Conservation (phyloP, 2,113 vertebrate genomes). For the Fulica atra region DNA sequence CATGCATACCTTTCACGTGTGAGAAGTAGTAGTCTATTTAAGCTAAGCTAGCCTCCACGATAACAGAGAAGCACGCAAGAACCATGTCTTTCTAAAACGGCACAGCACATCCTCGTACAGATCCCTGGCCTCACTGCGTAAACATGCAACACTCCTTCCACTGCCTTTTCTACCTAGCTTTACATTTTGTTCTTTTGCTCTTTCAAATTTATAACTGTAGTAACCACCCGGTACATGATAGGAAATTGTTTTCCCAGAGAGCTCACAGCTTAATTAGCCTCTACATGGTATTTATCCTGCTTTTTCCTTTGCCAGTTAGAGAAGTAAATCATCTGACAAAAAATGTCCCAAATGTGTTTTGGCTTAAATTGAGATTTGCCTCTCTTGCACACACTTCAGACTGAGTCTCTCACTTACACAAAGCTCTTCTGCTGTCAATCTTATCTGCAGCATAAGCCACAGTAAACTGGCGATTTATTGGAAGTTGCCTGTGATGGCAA, state of each 20-base stretch:
- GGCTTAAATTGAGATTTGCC: background rate
- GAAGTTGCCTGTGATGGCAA: background rate
- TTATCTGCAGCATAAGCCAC: background rate
- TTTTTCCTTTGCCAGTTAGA: background rate
- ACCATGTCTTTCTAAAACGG: background rate
- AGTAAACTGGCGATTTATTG: background rate
- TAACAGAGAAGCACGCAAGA: background rate
- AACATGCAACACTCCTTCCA: background rate
- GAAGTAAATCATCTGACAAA: background rate
- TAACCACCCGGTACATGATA: background rate
- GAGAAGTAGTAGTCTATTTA: background rate
- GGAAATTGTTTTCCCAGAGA: background rate
- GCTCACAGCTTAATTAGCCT: conserved; percentile 8
- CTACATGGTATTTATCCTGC: background rate
- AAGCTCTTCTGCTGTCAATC: background rate
- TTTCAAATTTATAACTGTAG: background rate
- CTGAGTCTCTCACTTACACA: background rate
- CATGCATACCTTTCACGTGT: background rate
- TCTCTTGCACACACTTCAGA: background rate
- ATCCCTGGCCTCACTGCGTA: background rate
- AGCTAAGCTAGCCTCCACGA: background rate
- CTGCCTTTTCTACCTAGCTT: background rate
- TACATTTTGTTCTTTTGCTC: background rate
- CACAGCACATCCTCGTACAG: background rate
- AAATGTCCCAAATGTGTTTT: background rate